A percentile compares a stretch with the other conserved stretches of the same genome.
Evolutionary conservation across 2,797 vertebrate genomes (phyloP).

Genomic region (Acomys russatus): DNA sequence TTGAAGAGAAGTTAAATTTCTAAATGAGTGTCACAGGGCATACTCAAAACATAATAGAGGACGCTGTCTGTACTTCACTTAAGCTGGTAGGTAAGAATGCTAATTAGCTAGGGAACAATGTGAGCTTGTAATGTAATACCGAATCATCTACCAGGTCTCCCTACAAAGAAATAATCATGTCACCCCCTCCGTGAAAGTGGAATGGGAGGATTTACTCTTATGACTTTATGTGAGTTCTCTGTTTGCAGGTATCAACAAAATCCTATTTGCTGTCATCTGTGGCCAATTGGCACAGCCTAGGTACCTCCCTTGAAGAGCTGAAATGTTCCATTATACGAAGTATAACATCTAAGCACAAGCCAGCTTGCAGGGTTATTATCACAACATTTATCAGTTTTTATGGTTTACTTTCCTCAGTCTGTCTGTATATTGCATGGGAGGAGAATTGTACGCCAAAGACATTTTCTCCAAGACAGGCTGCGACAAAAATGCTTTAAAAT

Average conservation of each 20-base stretch:
- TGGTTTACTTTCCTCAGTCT: neutral
- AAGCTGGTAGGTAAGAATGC: neutral
- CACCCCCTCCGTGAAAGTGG: neutral
- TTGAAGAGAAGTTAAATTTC: no score
- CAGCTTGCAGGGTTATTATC: neutral
- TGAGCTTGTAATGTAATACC: neutral
- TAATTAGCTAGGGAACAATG: neutral
- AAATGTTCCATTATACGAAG: neutral
- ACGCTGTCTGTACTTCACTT: neutral
- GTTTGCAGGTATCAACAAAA: neutral
- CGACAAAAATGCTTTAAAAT: neutral
- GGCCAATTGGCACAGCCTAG: neutral
- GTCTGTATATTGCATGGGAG: neutral
- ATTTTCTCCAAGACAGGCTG: neutral
- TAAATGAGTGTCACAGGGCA: neutral
- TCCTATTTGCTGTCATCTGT: neutral
- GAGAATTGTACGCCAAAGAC: neutral
- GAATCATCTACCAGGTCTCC: neutral
- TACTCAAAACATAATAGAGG: neutral
- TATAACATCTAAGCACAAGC: neutral
- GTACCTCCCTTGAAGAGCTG: neutral
- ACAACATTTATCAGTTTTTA: neutral
- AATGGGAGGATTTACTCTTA: neutral
- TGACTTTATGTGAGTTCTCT: neutral
- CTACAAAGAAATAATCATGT: conserved; percentile 19